Evolutionary conservation across 64 coral and sea anemone species (phyloP), one percentile per base, ranked within the genome.

Genomic region (Dendrophyllia cribrosa): DNA sequence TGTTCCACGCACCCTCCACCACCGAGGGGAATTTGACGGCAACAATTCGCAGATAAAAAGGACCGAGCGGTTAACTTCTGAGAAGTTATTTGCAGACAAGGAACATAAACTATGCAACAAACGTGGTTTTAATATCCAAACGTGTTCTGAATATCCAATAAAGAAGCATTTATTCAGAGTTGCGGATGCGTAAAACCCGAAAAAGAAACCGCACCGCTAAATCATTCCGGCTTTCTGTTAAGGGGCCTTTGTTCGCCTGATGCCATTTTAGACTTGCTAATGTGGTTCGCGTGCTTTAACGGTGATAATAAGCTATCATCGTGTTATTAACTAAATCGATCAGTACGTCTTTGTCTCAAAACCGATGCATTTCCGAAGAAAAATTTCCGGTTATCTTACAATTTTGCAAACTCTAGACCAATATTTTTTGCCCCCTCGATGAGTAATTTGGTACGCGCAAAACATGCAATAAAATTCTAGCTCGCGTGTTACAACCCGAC

Each of bases 111-210:
- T 19, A 65, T 65, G 62, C 62, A 0, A 15, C 14, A 13, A 19
- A 65, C 5, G 20, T 70, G 67, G 9, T 64, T 64, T 64, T 13
- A 64, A 5, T 13, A 5, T 20, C 16, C 20, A 77, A 53, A 77
- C 51, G 75, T 77, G 75, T 58, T 24, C 0, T 24, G 75, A 53
- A 77, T 77, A 77, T 55, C 75, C 21, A 23, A 77, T 77, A 77
- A 55, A 25, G 20, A 77, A 55, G 50, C 49, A 58, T 77, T 50
- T 22, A 56, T 77, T 55, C 53, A 45, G 12, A 24, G 2, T 77
- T 77, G 51, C 75, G 75, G 75, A 77, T 77, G 19, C 20, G 20
- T 56, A 9, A 3, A 55, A 58, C 10, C 23, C 77, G 22, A 61
- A 14, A 60, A 79, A 53, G 77, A 79, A 79, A 79, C 77, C 77